Conservation (phyloP, 2,797 vertebrate genomes). For the Florisuga fusca region DNA sequence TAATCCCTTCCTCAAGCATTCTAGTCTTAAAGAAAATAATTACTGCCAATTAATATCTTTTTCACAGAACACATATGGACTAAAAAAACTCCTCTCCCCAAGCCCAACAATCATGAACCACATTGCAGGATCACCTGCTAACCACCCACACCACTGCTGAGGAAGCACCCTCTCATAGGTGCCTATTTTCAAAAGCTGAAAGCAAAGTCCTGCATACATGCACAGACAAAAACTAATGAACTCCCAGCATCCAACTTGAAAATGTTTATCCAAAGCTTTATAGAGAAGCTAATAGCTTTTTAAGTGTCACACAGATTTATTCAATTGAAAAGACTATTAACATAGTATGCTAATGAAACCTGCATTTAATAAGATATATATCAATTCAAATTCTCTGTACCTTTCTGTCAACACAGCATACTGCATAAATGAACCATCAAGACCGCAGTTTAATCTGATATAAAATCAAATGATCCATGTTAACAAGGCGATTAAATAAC, state of each 20-base stretch:
- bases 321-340: background rate
- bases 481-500: constrained; percentile 57
- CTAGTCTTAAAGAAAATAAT: background rate
- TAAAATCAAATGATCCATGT: constrained; percentile 37
- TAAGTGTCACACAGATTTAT: background rate
- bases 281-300: background rate
- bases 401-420: constrained; percentile 1
- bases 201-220: background rate
- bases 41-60: background rate
- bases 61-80: background rate
- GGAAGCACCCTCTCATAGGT: background rate
- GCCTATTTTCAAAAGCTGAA: background rate
- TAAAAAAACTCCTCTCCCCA: background rate
- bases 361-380: background rate
- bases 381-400: background rate
- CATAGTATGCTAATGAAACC: background rate
- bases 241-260: background rate
- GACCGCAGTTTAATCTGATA: background rate
- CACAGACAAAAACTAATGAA: background rate
- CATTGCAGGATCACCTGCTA: background rate
- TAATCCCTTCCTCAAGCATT: background rate
- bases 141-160: accelerated
- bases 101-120: background rate
- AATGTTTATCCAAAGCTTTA: constrained; percentile 3
- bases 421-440: background rate